Conservation (phyloP, 2,888 invertebrate genomes). For the Bellardia bayeri region DNA sequence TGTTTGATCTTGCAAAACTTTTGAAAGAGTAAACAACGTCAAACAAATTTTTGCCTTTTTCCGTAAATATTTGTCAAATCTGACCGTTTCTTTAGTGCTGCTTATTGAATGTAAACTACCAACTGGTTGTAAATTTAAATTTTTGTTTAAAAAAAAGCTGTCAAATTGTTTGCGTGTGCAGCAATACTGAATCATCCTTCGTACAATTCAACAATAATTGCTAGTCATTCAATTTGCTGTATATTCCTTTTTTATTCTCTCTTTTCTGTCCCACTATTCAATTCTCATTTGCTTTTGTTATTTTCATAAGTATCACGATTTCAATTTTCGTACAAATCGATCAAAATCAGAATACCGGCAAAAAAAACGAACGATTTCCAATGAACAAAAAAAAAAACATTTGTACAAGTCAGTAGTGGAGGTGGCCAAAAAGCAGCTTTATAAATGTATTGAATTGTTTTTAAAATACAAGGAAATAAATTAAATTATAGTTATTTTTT, state of each 20-base stretch:
- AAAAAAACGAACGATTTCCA: slow-evolving; percentile 30
- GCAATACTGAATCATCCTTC: neutral
- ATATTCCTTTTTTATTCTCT: neutral
- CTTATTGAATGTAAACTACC: too few relatives aligned
- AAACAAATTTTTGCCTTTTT: too few relatives aligned
- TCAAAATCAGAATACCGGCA: slow-evolving; percentile 30
- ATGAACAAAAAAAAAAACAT: slow-evolving; percentile 5
- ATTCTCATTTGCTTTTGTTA: slow-evolving; percentile 41
- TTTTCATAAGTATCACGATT: slow-evolving; percentile 64
- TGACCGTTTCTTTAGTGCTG: too few relatives aligned
- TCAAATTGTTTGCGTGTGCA: neutral
- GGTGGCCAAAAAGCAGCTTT: neutral
- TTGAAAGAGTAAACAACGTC: too few relatives aligned
- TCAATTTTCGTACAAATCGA: slow-evolving; percentile 66
- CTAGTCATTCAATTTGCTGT: slow-evolving; percentile 35
- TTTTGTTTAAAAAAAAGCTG: neutral
- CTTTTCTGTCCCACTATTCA: slow-evolving; percentile 6
- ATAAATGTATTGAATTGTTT: neutral
- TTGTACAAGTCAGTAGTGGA: neutral
- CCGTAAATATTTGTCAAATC: too few relatives aligned
- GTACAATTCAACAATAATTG: slow-evolving; percentile 9
- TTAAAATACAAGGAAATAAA: neutral
- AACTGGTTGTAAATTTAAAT: too few relatives aligned
- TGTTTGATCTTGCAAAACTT: too few relatives aligned
- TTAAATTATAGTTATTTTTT: too few relatives aligned